Evolutionary conservation across 2,888 invertebrate species (phyloP).

Genomic region (Bruchidius siliquastri): DNA sequence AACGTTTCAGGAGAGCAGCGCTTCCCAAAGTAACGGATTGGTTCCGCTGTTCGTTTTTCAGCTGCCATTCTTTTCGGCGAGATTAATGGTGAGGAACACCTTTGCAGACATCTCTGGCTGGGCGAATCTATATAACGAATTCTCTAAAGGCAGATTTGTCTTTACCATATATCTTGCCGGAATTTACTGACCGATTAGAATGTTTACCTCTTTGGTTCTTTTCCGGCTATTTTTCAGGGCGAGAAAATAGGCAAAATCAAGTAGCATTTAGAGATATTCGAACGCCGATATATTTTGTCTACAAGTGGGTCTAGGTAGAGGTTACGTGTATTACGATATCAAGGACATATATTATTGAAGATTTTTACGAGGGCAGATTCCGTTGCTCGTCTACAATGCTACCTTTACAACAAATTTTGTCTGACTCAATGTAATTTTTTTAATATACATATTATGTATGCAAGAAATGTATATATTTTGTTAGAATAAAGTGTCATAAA

Average conservation of each 20-base stretch:
- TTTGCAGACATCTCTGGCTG: not conserved
- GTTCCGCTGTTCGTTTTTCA: not conserved
- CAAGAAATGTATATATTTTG: no score
- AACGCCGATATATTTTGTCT: not conserved
- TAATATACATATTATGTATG: no score
- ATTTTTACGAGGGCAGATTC: no score
- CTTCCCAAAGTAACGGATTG: not conserved
- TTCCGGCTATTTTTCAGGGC: not conserved
- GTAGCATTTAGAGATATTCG: not conserved
- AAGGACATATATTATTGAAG: no score
- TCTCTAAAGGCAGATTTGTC: not conserved
- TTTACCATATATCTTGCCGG: not conserved
- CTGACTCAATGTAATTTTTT: no score
- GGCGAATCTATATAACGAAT: not conserved
- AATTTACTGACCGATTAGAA: not conserved
- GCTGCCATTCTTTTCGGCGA: not conserved
- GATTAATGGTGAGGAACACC: not conserved
- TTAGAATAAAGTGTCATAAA: no score
- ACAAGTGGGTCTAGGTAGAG: not conserved
- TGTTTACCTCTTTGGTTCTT: not conserved
- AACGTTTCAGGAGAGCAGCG: not conserved
- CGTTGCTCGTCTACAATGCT: no score
- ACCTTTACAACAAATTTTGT: no score
- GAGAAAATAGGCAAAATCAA: not conserved
- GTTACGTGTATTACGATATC: no score